Conservation (phyloP, 2,888 invertebrate genomes). For the Noctua janthe region DNA sequence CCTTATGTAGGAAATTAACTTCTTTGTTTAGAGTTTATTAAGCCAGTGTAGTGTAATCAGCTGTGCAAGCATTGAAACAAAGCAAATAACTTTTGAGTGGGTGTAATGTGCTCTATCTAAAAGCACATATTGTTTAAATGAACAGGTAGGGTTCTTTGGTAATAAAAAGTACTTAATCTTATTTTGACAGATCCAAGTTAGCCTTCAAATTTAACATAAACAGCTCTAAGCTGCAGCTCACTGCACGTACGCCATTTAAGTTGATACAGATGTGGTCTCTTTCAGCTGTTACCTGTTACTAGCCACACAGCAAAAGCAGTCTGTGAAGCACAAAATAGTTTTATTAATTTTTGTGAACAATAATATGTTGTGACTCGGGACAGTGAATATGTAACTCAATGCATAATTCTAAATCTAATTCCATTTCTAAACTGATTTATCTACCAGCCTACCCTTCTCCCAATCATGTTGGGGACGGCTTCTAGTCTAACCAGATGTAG, state of each 20-base stretch:
- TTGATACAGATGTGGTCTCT: neutral
- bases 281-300: neutral
- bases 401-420: neutral
- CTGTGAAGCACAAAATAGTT: neutral
- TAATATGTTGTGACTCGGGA: neutral
- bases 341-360: neutral
- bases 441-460: too few relatives aligned
- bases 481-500: neutral
- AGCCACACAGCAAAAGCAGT: neutral
- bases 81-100: neutral
- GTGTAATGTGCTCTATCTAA: neutral
- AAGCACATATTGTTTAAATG: neutral
- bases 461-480: neutral
- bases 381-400: neutral
- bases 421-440: neutral
- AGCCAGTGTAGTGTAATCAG: conserved; percentile 2
- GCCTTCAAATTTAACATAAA: neutral
- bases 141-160: neutral
- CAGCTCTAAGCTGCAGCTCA: neutral
- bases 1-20: conserved; percentile 14
- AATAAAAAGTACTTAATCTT: neutral
- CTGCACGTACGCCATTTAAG: neutral
- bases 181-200: neutral
- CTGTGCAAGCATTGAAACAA: neutral
- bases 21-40: conserved; percentile 15